phyloP scores from a whole-genome alignment of 2,888 invertebrate species.

The Odiellus spinosus region DNA sequence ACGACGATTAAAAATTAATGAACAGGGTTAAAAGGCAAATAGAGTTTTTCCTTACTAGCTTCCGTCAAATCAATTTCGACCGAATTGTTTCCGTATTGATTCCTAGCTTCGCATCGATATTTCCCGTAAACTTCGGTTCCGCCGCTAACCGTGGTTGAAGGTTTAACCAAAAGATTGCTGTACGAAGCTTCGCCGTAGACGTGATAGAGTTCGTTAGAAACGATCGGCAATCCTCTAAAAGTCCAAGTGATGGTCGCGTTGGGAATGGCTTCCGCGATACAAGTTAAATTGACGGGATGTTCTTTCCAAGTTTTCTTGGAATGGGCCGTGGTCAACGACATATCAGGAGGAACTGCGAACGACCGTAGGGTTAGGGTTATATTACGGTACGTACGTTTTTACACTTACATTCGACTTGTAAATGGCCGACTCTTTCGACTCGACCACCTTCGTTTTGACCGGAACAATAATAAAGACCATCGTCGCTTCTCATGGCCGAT shows the following conservation, averaged over 20 bases:
- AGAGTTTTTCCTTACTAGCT: slow-evolving; percentile 40
- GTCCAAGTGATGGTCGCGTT: slow-evolving; percentile 83
- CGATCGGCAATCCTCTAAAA: slow-evolving; percentile 30
- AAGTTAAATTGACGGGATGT: slow-evolving; percentile 63
- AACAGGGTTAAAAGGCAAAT: no score
- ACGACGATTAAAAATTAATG: no score
- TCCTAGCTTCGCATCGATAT: slow-evolving; percentile 68
- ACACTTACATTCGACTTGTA: slow-evolving; percentile 29
- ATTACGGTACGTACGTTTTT: slow-evolving; percentile 51
- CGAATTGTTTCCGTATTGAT: slow-evolving; percentile 50
- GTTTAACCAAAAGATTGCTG: slow-evolving; percentile 12
- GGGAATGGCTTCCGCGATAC: slow-evolving; percentile 64
- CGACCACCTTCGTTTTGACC: slow-evolving; percentile 43
- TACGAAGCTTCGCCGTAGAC: slow-evolving; percentile 9
- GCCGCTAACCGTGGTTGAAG: background rate
- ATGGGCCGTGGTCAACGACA: slow-evolving; percentile 44
- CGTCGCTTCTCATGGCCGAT: slow-evolving; percentile 51
- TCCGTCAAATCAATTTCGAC: slow-evolving; percentile 53
- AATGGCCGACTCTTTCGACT: slow-evolving; percentile 19
- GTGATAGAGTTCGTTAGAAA: slow-evolving; percentile 4
- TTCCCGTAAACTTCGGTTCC: slow-evolving; percentile 28
- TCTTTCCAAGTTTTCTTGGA: slow-evolving; percentile 64
- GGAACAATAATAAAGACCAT: slow-evolving; percentile 74
- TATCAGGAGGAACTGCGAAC: slow-evolving; percentile 46
- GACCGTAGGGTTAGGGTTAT: slow-evolving; percentile 1